Base-by-base conservation (phyloP, 1,140 invertebrate species). In the Caenorhabditis inopinata region DNA sequence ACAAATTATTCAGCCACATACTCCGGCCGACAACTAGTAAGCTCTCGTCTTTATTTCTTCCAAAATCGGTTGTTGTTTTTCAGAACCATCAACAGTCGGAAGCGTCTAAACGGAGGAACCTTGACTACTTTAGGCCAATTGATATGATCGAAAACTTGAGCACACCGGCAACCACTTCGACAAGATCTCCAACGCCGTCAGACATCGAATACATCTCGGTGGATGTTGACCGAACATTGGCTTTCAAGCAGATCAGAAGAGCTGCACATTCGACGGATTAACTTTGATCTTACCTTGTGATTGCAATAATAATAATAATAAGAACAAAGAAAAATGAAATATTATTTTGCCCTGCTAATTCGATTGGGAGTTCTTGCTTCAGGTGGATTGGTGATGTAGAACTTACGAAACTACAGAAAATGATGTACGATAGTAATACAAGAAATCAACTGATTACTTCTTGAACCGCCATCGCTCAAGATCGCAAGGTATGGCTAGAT, bases 121-220 rank as follows among this genome's bases (percentile, higher is more conserved):
- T 68, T 11, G 58, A 68, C 32, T 68, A 68, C 21, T 68, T 68
- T 7, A 32, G 38, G 58, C 58, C 58, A 12, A 68, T 32, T 4
- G 32, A 68, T 6, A 1, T 68, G 32, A n/a, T 68, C 5, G 58
- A 68, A 11, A 58, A 58, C 53, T 58, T 25, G n/a, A 68, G 32
- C n/a, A 38, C 58, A 35, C 11, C 38, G 32, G 29, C 32, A 23
- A 32, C 58, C 4, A 21, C 58, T 21, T 68, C 58, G 3, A 68
- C 58, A 4, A 35, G 58, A 32, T 68, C 58, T 68, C 58, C 58
- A 38, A 68, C 58, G n/a, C 58, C 58, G 1, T 68, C 58, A 21
- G 58, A 68, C 38, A 68, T 68, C 4, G 58, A 68, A 12, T 68
- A 68, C 18, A 68, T 68, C 12, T 16, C 58, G n/a, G 58, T 68